Percentiles rank a stretch among this genome's conserved stretches.
These are phyloP conservation scores for Esox masquinongy DNA, from an alignment of 2,797 vertebrate genomes.

Conservation along the genomic window DNA sequence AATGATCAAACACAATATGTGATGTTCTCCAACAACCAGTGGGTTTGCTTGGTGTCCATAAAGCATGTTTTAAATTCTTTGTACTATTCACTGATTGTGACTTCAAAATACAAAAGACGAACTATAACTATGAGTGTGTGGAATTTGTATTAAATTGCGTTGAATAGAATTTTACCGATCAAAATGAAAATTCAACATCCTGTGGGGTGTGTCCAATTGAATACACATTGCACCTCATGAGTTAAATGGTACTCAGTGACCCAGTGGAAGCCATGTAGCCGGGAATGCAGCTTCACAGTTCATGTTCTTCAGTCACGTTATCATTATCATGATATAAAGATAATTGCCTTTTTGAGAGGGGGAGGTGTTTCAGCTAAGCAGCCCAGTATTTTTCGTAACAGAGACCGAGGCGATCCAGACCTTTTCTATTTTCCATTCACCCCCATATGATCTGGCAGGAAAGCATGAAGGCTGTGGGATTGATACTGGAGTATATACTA, in stretches of 20 bases:
- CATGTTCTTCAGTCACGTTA: background rate
- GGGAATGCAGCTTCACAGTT: background rate
- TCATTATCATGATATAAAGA: background rate
- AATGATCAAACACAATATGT: no score
- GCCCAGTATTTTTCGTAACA: background rate
- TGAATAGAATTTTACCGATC: no score
- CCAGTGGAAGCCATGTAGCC: background rate
- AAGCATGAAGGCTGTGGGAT: conserved; percentile 42
- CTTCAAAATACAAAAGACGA: no score
- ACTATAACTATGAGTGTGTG: no score
- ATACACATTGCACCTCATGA: no score
- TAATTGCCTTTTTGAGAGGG: background rate
- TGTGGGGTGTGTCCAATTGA: no score
- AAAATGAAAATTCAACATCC: no score
- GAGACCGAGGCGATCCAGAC: conserved; percentile 43
- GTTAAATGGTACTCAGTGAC: background rate
- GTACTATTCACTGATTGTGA: no score
- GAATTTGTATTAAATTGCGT: no score
- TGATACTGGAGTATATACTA: conserved; percentile 33
- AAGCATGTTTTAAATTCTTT: no score
- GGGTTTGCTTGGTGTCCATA: no score
- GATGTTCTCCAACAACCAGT: no score
- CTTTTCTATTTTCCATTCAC: conserved; percentile 40
- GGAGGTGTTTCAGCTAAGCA: background rate
- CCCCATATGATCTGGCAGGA: conserved; percentile 48